phyloP scores from a whole-genome alignment of 2,113 vertebrate genomes.

The Ia io region DNA sequence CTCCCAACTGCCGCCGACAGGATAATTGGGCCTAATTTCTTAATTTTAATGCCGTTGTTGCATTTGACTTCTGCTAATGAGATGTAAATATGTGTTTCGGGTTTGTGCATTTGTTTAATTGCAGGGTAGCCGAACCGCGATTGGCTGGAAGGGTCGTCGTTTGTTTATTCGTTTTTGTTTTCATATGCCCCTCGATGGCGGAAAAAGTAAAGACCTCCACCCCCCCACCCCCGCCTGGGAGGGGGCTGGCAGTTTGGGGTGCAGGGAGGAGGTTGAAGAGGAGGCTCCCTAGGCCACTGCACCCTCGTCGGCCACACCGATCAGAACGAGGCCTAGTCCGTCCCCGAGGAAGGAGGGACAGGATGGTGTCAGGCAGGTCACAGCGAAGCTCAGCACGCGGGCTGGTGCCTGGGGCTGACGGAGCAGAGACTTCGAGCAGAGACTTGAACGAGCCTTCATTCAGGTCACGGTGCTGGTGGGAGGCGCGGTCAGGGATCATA shows the following conservation, averaged over 20 bases:
- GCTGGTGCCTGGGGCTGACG: too few relatives aligned
- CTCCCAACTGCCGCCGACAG: conserved; percentile 77
- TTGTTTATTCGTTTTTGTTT: conserved; percentile 78
- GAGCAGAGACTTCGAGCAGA: too few relatives aligned
- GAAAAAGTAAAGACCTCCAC: not conserved
- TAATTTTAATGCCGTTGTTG: conserved; percentile 84
- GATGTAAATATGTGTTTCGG: conserved; percentile 83
- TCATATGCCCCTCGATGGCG: not conserved
- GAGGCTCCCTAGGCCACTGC: not conserved
- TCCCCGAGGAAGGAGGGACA: not conserved
- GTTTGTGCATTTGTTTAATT: conserved; percentile 86
- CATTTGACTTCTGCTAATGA: conserved; percentile 83
- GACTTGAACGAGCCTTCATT: too few relatives aligned
- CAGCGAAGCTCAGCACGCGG: too few relatives aligned
- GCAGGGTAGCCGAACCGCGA: conserved; percentile 81
- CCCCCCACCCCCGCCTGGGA: too few relatives aligned
- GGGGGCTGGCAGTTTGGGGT: not conserved
- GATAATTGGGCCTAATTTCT: conserved; percentile 86
- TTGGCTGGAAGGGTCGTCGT: conserved; percentile 82
- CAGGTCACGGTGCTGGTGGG: too few relatives aligned
- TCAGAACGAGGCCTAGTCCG: not conserved
- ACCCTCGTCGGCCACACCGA: not conserved
- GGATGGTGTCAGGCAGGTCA: not conserved
- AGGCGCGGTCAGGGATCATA: too few relatives aligned
- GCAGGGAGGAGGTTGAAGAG: not conserved